Conservation (phyloP, 2,113 vertebrate species). For the Haemorhous mexicanus region DNA sequence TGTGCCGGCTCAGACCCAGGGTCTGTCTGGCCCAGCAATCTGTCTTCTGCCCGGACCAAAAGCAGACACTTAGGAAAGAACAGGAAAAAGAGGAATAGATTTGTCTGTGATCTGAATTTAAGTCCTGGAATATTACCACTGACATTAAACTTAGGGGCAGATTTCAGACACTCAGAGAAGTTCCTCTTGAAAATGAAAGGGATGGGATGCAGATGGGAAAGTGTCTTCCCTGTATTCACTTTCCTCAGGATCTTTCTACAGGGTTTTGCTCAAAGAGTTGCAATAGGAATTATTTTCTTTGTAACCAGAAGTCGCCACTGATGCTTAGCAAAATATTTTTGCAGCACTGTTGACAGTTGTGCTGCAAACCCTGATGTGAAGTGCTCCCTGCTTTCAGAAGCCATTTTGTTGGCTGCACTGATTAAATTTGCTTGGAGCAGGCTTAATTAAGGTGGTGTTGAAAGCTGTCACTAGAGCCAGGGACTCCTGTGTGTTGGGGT, state of each 20-base stretch:
- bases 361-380: not conserved
- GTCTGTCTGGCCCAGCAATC: not conserved
- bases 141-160: not conserved
- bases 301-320: not conserved
- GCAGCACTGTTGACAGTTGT: not conserved
- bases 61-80: not conserved
- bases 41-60: not conserved
- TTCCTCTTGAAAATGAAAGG: not conserved
- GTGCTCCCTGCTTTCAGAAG: constrained; percentile 25
- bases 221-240: not conserved
- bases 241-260: not conserved
- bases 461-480: not conserved
- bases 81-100: not conserved
- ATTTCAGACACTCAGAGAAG: not conserved
- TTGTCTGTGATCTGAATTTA: not conserved
- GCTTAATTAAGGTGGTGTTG: constrained; percentile 60
- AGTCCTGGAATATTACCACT: not conserved
- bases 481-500: not conserved
- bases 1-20: not conserved
- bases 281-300: not conserved
- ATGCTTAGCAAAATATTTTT: not conserved
- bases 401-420: not conserved
- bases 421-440: constrained; percentile 52
- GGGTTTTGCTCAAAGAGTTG: not conserved
- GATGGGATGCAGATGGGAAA: not conserved